phyloP scores from a whole-genome alignment of 1,140 invertebrate genomes.

The Lepidurus arcticus region DNA sequence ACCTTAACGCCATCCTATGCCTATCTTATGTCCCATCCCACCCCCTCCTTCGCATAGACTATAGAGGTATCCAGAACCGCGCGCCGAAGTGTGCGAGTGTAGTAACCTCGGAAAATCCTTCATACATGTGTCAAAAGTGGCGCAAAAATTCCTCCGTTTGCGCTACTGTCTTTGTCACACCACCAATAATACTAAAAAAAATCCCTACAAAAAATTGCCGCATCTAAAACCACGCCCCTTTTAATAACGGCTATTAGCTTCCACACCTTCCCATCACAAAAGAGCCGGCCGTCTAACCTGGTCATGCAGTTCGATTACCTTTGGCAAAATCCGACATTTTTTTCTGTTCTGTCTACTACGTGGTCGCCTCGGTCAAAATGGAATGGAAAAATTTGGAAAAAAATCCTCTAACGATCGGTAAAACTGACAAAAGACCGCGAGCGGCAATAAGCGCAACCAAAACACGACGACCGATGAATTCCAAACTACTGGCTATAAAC shows the following conservation, averaged over 20 bases:
- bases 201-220: background rate
- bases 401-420: background rate
- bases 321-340: slow-evolving; percentile 11
- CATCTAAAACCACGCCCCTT: background rate
- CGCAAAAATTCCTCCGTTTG: background rate
- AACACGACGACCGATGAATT: slow-evolving; percentile 3
- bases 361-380: background rate
- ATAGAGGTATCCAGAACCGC: background rate
- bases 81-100: background rate
- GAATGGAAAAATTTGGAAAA: background rate
- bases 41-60: background rate
- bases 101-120: background rate
- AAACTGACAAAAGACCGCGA: background rate
- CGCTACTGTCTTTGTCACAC: background rate
- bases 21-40: background rate
- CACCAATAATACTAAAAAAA: slow-evolving; percentile 4
- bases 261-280: background rate
- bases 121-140: background rate
- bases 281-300: background rate
- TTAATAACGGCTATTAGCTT: slow-evolving; percentile 19
- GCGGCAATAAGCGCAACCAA: slow-evolving; percentile 2
- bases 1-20: no score
- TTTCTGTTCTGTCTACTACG: background rate
- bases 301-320: slow-evolving; percentile 8
- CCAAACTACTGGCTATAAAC: background rate